Evolutionary conservation across 2,888 invertebrate genomes (phyloP).

Genomic region (Cataglyphis cursor): DNA sequence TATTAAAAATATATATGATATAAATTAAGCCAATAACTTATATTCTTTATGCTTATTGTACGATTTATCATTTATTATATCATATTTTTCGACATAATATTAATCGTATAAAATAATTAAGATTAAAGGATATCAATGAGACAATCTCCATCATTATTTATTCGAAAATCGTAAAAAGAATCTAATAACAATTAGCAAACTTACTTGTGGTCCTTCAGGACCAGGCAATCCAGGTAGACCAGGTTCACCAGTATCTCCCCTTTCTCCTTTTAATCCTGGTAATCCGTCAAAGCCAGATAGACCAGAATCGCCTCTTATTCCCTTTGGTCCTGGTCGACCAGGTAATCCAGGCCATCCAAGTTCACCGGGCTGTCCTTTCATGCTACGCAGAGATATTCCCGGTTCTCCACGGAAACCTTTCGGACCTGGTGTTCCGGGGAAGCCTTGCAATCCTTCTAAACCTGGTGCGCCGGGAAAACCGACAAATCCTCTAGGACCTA

Average conservation of each 20-base stretch:
- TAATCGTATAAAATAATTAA: neutral
- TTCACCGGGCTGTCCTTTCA: slow-evolving; percentile 86
- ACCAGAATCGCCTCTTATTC: slow-evolving; percentile 84
- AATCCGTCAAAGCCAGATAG: slow-evolving; percentile 81
- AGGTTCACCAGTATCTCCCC: slow-evolving; percentile 86
- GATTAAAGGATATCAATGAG: neutral
- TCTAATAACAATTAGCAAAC: neutral
- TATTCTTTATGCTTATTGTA: too few relatives aligned
- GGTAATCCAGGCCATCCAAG: slow-evolving; percentile 81
- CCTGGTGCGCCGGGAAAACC: slow-evolving; percentile 89
- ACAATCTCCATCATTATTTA: neutral
- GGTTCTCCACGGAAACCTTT: slow-evolving; percentile 90
- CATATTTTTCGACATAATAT: neutral
- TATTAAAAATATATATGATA: too few relatives aligned
- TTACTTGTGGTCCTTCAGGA: slow-evolving; percentile 78
- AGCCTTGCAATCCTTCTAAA: slow-evolving; percentile 89
- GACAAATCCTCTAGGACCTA: slow-evolving; percentile 89
- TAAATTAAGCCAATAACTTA: too few relatives aligned
- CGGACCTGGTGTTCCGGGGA: slow-evolving; percentile 88
- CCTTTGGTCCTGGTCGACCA: slow-evolving; percentile 82
- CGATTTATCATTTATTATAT: neutral
- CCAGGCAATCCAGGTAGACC: slow-evolving; percentile 88
- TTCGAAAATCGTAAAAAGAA: neutral
- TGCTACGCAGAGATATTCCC: slow-evolving; percentile 88
- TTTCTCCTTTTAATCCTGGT: slow-evolving; percentile 82